Evolutionary conservation across 2,888 invertebrate genomes (phyloP), one percentile per base, ranked within the genome.

Genomic region (Melanargia galathea): DNA sequence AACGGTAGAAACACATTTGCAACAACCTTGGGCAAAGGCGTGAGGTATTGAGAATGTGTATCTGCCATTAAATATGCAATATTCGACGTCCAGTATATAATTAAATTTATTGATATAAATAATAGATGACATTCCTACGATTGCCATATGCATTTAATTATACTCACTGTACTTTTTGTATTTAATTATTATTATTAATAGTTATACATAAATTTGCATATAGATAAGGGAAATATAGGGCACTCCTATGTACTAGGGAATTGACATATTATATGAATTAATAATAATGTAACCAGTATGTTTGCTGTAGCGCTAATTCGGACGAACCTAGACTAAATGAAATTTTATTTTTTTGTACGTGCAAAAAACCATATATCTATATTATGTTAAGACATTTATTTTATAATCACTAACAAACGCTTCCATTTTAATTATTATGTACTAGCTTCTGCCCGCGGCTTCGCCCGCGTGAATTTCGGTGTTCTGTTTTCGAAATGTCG

Each of bases 81-180:
- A 51, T 35, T 40, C 67, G 61, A 59, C 62, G 65, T 60, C 63
- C 52, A 35, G n/a, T n/a, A n/a, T n/a, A n/a, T n/a, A n/a, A 52
- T 49, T 6, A 0, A 49, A 49, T 49, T 5, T 22, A 46, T 22
- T 45, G 5, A 45, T 11, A 58, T 40, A 33, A 62, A 54, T 48
- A 56, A 43, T 43, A 13, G 22, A 65, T 74, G 74, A 82, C 83
- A 86, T 88, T 86, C 85, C 84, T 79, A 75, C 71, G 65, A 78
- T 78, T 82, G 87, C 87, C 87, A 87, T 89, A 84, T 83, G 87
- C 87, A 88, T 88, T 88, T 88, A 87, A 86, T 82, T 83, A 78
- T 71, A 74, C 70, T 70, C 72, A 64, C 64, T 66, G 66, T 48
- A 58, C 48, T 48, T 65, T 70, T 70, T 69, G 64, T 72, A 71